These are phyloP conservation scores for Suricata suricatta DNA, from an alignment of 2,113 vertebrate species.

Conservation along the genomic window DNA sequence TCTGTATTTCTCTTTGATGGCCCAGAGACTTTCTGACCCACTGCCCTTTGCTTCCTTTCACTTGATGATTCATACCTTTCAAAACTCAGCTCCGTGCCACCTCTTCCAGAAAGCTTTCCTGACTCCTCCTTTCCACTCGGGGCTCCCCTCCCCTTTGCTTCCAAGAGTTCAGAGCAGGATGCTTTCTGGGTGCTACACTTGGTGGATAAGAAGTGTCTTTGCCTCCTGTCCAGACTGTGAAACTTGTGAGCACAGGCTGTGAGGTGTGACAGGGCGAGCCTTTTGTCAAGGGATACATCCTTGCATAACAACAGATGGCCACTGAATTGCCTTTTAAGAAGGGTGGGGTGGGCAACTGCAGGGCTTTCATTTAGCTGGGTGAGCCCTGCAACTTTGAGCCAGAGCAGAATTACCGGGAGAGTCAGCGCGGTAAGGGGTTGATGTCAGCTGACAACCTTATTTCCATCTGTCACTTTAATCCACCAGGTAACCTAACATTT, in stretches of 20 bases:
- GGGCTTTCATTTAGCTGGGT: neutral
- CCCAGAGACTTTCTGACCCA: neutral
- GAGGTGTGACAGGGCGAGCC: neutral
- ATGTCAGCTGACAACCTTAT: neutral
- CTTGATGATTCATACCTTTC: neutral
- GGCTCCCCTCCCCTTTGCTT: neutral
- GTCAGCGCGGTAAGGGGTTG: neutral
- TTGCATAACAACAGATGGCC: neutral
- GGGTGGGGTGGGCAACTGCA: neutral
- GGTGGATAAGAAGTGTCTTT: neutral
- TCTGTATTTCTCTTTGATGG: neutral
- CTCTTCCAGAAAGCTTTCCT: conserved; percentile 12
- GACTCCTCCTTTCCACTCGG: neutral
- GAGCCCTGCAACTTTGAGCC: neutral
- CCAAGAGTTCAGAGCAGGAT: neutral
- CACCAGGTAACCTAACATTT: neutral
- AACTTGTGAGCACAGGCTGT: neutral
- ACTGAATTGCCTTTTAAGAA: neutral
- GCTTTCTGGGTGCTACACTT: neutral
- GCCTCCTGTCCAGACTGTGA: neutral
- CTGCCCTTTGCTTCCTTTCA: neutral
- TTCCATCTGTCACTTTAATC: neutral
- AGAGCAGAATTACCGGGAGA: neutral
- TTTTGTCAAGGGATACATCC: neutral
- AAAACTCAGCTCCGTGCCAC: neutral